These are phyloP conservation scores for Streblospio benedicti DNA, from an alignment of 1,140 invertebrate genomes.

Conservation along the genomic window DNA sequence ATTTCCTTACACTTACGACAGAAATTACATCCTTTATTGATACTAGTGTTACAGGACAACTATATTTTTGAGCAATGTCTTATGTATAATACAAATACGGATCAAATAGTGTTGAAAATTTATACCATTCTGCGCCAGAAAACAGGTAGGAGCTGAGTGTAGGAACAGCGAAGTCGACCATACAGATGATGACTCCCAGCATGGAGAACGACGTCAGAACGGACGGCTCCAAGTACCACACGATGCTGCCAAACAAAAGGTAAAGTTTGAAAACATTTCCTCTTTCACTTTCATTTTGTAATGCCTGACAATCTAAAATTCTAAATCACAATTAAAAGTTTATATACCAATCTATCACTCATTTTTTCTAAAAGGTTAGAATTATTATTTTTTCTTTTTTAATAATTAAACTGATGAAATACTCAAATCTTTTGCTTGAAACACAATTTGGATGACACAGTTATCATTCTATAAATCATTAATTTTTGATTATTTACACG, in stretches of 20 bases:
- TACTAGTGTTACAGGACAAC: too few relatives aligned
- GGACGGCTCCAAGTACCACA: conserved; percentile 72
- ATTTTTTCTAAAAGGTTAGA: too few relatives aligned
- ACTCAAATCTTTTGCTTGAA: too few relatives aligned
- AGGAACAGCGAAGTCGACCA: conserved; percentile 71
- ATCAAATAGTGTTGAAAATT: conserved; percentile 1
- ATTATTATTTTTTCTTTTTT: too few relatives aligned
- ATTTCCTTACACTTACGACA: too few relatives aligned
- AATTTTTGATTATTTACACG: too few relatives aligned
- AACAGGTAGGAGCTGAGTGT: conserved; percentile 60
- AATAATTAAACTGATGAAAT: too few relatives aligned
- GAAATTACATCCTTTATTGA: too few relatives aligned
- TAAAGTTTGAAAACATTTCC: neutral
- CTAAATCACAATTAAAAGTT: conserved; percentile 17
- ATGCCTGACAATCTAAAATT: conserved; percentile 4
- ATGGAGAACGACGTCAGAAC: conserved; percentile 68
- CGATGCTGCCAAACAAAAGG: conserved; percentile 46
- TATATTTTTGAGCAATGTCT: too few relatives aligned
- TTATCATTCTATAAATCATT: too few relatives aligned
- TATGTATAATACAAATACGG: neutral
- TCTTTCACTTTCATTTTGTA: neutral
- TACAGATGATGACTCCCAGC: conserved; percentile 58
- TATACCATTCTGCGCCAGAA: conserved; percentile 58
- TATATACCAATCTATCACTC: too few relatives aligned
- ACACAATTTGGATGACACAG: too few relatives aligned